These are phyloP conservation scores for Cercopithecus diana DNA, from an alignment of 2,797 vertebrate species.

Conservation along the genomic window DNA sequence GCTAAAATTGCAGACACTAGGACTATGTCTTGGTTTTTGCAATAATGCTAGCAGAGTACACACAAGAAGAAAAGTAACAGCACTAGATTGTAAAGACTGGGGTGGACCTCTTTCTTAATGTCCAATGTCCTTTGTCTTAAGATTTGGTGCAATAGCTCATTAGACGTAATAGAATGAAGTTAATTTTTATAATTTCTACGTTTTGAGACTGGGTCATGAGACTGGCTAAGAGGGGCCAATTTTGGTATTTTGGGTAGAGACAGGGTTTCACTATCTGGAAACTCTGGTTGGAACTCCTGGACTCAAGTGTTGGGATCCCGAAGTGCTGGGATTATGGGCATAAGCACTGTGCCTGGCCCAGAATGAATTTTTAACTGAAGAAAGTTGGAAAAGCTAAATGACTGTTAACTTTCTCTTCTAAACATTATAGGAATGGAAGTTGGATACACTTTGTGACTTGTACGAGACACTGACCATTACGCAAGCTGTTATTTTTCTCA, in stretches of 20 bases:
- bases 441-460: slow-evolving; percentile 98
- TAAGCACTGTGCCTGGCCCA: too few relatives aligned
- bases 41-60: slow-evolving; percentile 92
- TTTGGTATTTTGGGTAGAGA: too few relatives aligned
- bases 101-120: slow-evolving; percentile 99
- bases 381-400: slow-evolving; percentile 91
- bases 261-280: too few relatives aligned
- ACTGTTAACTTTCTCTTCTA: not conserved
- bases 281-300: too few relatives aligned
- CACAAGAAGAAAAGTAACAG: slow-evolving; percentile 89
- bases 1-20: slow-evolving; percentile 91
- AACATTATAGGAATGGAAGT: slow-evolving; percentile 94
- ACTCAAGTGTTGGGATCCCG: too few relatives aligned
- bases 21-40: slow-evolving; percentile 86
- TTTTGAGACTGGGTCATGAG: too few relatives aligned
- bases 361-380: slow-evolving; percentile 82
- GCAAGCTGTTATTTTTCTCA: slow-evolving; percentile 99
- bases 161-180: accelerated
- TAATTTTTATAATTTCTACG: too few relatives aligned
- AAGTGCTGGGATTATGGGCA: too few relatives aligned
- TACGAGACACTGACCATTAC: slow-evolving; percentile 99
- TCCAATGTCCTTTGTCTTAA: slow-evolving; percentile 92
- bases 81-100: slow-evolving; percentile 87
- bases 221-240: too few relatives aligned
- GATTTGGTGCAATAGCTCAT: slow-evolving; percentile 89